These are phyloP conservation scores for Caenorhabditis auriculariae DNA, from an alignment of 2,888 invertebrate genomes.

Conservation along the genomic window DNA sequence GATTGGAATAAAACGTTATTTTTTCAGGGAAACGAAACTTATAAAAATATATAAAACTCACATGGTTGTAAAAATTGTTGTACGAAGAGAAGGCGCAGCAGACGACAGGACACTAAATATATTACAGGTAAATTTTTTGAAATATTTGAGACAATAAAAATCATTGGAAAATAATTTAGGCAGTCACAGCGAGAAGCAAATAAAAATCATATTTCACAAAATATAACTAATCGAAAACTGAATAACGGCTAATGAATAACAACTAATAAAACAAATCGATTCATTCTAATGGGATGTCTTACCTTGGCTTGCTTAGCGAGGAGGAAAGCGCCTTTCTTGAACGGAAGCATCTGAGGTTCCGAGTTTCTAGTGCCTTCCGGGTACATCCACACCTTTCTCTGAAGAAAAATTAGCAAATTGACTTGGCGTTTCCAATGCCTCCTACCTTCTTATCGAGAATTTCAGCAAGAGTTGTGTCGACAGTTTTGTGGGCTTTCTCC, in stretches of 20 bases:
- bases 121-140: no score
- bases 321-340: constrained; percentile 96
- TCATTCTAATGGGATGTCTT: neutral
- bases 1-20: no score
- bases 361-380: constrained; percentile 87
- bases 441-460: constrained; percentile 40
- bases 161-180: no score
- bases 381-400: constrained; percentile 82
- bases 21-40: no score
- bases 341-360: constrained; percentile 82
- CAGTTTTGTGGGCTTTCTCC: constrained; percentile 47
- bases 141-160: no score
- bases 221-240: neutral
- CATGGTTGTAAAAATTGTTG: constrained; percentile 68
- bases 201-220: neutral
- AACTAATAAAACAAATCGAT: neutral
- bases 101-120: no score
- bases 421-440: neutral
- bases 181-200: neutral
- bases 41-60: no score
- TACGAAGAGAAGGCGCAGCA: constrained; percentile 88
- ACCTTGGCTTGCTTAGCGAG: constrained; percentile 72
- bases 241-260: neutral
- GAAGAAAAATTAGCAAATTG: constrained; percentile 6
- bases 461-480: constrained; percentile 38